A percentile compares a stretch with the other conserved stretches of the same genome.
These are phyloP conservation scores for Cryptoprocta ferox DNA, from an alignment of 2,797 vertebrate species.

Conservation along the genomic window DNA sequence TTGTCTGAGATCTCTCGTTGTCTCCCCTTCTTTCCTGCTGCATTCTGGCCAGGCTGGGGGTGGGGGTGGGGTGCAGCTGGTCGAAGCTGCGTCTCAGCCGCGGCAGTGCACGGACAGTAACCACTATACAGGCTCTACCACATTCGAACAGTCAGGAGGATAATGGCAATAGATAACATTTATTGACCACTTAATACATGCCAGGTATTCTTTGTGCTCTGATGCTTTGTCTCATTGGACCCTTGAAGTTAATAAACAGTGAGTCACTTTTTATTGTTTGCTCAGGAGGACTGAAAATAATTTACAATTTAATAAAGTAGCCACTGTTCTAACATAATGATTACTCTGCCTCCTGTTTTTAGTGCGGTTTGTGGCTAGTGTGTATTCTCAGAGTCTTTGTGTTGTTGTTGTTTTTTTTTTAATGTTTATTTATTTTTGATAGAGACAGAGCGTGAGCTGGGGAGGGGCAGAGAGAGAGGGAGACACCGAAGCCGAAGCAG, in stretches of 20 bases:
- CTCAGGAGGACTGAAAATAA: conserved; percentile 30
- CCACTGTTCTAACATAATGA: not conserved
- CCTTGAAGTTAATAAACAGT: conserved; percentile 18
- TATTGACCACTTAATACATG: not conserved
- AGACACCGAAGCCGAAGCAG: too few relatives aligned
- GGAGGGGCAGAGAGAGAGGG: too few relatives aligned
- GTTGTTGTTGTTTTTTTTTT: too few relatives aligned
- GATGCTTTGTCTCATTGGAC: not conserved
- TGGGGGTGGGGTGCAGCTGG: not conserved
- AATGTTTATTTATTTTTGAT: too few relatives aligned
- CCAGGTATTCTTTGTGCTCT: not conserved
- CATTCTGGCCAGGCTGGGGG: not conserved
- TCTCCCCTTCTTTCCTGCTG: not conserved
- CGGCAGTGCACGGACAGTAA: not conserved
- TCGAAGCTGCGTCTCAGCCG: not conserved
- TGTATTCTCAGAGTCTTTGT: not conserved
- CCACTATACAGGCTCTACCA: too few relatives aligned
- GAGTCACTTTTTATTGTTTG: not conserved
- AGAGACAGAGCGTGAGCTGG: too few relatives aligned
- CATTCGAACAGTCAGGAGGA: not conserved
- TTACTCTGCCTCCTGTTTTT: conserved; percentile 12
- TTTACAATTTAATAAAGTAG: conserved; percentile 50
- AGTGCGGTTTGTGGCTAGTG: not conserved
- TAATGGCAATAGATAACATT: not conserved
- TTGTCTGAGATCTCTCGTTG: not conserved